Base-by-base conservation (phyloP, 1,140 invertebrate species). In the Aphaenogaster ashmeadi region DNA sequence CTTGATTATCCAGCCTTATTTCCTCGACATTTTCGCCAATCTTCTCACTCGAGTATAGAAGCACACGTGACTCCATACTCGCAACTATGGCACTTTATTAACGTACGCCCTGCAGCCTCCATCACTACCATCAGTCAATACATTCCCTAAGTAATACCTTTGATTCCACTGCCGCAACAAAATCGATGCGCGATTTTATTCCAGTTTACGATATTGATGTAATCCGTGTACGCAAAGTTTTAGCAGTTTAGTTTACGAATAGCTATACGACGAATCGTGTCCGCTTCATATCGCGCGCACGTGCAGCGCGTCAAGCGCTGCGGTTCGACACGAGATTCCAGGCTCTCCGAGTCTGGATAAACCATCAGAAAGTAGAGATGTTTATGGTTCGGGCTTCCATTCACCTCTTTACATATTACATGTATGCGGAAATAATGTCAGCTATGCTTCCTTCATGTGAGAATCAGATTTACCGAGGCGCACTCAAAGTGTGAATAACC, bases 1-100 rank as follows among this genome's bases (percentile, higher is more conserved):
- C 72, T 62, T 67, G 67, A 52, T 41, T 66, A 64, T 21, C 13
- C 64, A 41, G 21, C 33, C 41, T 87, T 84, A 88, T 71, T 83
- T 84, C 60, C 72, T 66, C 89, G 41, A 60, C 83, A 88, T 90
- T 33, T 52, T 66, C 52, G 38, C 15, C 58, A 36, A 38, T 41
- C 11, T n/a, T 33, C 50, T 69, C 38, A 33, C 21, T 54, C 50
- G 13, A 50, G 21, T 60, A 52, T 77, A 60, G 41, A 77, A 44
- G 60, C 74, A 15, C 7, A 27, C 60, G 18, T 67, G 52, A 58
- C 54, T 56, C n/a, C 60, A 33, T 72, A 27, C 41, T 27, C 21
- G 33, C 15, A n/a, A 47, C 18, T 36, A 15, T 21, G 38, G 7
- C 54, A 60, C 54, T 60, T 72, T 0, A n/a, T 47, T 36, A 60